Evolutionary conservation across 1,140 invertebrate species (phyloP).

Genomic region (Steinernema khuongi): DNA sequence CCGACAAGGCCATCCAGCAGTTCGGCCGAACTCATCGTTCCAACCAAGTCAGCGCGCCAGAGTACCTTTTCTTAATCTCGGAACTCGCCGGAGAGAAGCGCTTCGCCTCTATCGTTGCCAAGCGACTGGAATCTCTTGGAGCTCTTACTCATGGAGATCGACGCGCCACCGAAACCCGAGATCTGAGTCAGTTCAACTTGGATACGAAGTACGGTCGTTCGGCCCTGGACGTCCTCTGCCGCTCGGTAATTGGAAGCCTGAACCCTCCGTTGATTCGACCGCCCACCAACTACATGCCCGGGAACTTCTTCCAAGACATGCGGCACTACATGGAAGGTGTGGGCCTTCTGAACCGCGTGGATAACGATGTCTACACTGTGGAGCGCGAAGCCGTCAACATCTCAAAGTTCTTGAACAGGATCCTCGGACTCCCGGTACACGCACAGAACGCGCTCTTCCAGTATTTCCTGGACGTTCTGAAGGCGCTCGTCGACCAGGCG

Average conservation of each 20-base stretch:
- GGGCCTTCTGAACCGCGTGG: constrained; percentile 38
- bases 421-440: constrained; percentile 91
- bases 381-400: constrained; percentile 83
- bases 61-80: constrained; percentile 97
- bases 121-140: constrained; percentile 86
- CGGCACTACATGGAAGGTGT: constrained; percentile 56
- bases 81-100: constrained; percentile 92
- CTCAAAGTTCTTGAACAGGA: constrained; percentile 94
- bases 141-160: constrained; percentile 96
- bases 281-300: constrained; percentile 76
- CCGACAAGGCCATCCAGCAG: constrained; percentile 97
- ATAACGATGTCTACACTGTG: constrained; percentile 40
- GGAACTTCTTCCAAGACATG: constrained; percentile 78
- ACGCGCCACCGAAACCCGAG: constrained; percentile 87
- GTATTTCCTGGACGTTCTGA: constrained; percentile 91
- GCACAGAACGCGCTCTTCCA: constrained; percentile 92
- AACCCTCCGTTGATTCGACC: constrained; percentile 63
- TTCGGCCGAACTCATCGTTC: constrained; percentile 80
- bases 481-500: constrained; percentile 61
- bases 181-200: constrained; percentile 95
- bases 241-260: constrained; percentile 73
- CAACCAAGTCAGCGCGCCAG: constrained; percentile 90
- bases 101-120: constrained; percentile 89
- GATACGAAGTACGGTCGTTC: constrained; percentile 83
- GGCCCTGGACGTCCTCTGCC: constrained; percentile 90